Conservation (phyloP, 1,140 invertebrate genomes). For the Saxidomus purpurata region DNA sequence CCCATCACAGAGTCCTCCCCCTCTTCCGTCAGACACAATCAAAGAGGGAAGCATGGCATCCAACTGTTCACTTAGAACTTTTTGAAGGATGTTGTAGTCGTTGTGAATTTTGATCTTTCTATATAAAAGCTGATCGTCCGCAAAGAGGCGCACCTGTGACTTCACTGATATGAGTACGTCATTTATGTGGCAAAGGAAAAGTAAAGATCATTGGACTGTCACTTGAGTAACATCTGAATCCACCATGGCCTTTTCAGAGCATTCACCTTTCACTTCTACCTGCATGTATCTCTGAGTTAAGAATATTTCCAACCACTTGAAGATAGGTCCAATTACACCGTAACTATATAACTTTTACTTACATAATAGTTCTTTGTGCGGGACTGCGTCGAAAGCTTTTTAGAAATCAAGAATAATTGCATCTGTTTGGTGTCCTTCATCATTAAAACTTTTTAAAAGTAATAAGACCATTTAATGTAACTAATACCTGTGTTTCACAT, state of each 20-base stretch:
- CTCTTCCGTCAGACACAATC: too few relatives aligned
- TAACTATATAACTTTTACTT: neutral
- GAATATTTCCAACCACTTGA: neutral
- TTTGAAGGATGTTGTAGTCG: too few relatives aligned
- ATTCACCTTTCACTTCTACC: neutral
- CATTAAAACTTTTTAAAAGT: neutral
- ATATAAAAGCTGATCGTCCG: too few relatives aligned
- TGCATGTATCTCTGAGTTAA: neutral
- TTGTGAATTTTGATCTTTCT: too few relatives aligned
- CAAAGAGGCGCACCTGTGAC: too few relatives aligned
- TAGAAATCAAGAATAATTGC: neutral
- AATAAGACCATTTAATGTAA: neutral
- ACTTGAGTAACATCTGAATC: neutral
- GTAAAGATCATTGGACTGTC: too few relatives aligned
- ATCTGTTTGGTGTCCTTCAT: neutral
- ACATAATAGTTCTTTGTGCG: neutral
- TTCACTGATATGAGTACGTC: too few relatives aligned
- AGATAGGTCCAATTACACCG: neutral
- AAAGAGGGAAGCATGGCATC: too few relatives aligned
- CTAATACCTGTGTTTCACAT: neutral
- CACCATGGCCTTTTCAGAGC: neutral
- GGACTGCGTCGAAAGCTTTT: constrained; percentile 28
- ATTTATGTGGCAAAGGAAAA: too few relatives aligned
- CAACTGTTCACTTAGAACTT: too few relatives aligned
- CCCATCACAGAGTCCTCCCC: too few relatives aligned